Evolutionary conservation across 2,888 invertebrate species (phyloP), one percentile per base, ranked within the genome.

Genomic region (Polietes domitor): DNA sequence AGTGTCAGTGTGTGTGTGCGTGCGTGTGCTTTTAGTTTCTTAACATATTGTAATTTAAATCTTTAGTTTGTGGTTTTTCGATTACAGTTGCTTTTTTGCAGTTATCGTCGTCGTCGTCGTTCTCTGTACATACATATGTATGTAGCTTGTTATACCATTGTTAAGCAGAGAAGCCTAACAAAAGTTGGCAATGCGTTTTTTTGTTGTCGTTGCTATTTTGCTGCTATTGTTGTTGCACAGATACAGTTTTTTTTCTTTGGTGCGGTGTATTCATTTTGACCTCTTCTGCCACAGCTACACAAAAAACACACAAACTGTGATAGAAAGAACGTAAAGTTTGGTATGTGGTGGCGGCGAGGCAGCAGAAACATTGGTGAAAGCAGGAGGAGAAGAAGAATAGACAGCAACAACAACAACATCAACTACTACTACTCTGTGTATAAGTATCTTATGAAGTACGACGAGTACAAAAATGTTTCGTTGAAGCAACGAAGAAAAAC

Each of bases 41-140:
- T 41, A 68, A 43, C 41, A 68, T 70, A 21, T 84, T 82, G 84
- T 79, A 84, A 84, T 84, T 84, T 79, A 84, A 84, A 79, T 84
- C 84, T 79, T 37, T 84, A 79, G 78, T 77, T 80, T 84, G 82
- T 84, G 79, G 79, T 80, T 82, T 76, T 75, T 63, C 63, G 68
- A 53, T 73, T 82, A 76, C 68, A 61, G 28, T 63, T 47, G 37
- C 41, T 37, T 37, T 37, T 15, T 24, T 26, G 58, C 19, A 7
- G 12, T 41, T 43, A 47, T n/a, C 41, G n/a, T 47, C 65, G 43
- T 37, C 26, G 15, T 17, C 17, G 17, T 61, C 28, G 26, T 47
- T 58, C 32, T 53, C n/a, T 53, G 71, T 37, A n/a, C n/a, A n/a
- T n/a, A n/a, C n/a, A n/a, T n/a, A n/a, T n/a, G n/a, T n/a, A n/a